Conservation (phyloP, 2,888 invertebrate genomes). For the Plemyria rubiginata region DNA sequence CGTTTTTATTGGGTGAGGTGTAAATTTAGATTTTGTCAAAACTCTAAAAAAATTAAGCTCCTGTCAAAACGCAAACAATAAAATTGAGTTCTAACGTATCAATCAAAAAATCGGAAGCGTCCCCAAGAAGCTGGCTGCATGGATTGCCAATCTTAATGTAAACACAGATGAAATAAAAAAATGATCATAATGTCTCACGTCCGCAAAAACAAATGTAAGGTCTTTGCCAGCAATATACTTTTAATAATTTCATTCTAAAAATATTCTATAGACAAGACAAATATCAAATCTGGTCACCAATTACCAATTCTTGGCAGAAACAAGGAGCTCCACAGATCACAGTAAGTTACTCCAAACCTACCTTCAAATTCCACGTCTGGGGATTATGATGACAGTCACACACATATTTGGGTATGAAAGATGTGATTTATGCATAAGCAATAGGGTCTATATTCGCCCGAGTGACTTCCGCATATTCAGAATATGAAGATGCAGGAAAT, state of each 20-base stretch:
- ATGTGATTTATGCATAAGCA: constrained; percentile 44
- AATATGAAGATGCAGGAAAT: constrained; percentile 27
- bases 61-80: too few relatives aligned
- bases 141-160: too few relatives aligned
- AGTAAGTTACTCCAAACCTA: constrained; percentile 27
- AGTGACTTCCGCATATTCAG: constrained; percentile 33
- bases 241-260: not conserved
- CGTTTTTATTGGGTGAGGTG: too few relatives aligned
- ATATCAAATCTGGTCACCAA: not conserved
- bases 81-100: too few relatives aligned
- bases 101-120: too few relatives aligned
- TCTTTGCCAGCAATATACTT: not conserved
- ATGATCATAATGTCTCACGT: too few relatives aligned
- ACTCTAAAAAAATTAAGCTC: too few relatives aligned
- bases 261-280: not conserved
- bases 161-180: too few relatives aligned
- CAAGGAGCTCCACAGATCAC: constrained; percentile 44
- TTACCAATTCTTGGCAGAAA: constrained; percentile 62
- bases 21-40: too few relatives aligned
- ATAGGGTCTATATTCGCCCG: constrained; percentile 42
- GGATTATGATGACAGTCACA: constrained; percentile 55
- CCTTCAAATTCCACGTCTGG: constrained; percentile 58
- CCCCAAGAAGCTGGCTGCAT: too few relatives aligned
- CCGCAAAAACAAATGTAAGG: too few relatives aligned
- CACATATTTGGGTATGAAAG: constrained; percentile 42